phyloP scores from a whole-genome alignment of 1,140 invertebrate species.

The Cherax destructor region DNA sequence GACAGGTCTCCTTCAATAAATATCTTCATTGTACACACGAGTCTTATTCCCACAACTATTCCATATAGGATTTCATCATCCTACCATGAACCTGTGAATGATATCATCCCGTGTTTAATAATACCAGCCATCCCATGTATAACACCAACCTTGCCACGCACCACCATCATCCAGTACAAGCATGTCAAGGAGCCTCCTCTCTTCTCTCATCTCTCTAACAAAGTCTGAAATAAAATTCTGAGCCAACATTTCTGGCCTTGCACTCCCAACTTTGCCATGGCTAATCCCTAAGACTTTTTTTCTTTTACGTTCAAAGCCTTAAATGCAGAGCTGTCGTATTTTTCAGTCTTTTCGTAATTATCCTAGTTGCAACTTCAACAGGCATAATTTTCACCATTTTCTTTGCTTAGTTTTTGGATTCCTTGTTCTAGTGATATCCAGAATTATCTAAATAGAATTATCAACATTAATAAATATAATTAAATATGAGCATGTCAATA shows the following conservation, averaged over 20 bases:
- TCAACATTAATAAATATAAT: too few relatives aligned
- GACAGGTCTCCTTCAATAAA: too few relatives aligned
- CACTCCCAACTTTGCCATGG: not conserved
- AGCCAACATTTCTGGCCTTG: not conserved
- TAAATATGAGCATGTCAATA: too few relatives aligned
- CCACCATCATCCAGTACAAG: not conserved
- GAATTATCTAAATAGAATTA: too few relatives aligned
- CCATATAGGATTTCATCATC: not conserved
- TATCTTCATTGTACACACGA: not conserved
- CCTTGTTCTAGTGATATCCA: too few relatives aligned
- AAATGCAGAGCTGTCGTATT: constrained; percentile 8
- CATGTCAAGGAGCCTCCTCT: not conserved
- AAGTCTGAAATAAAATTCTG: not conserved
- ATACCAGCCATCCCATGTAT: not conserved
- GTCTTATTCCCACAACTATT: not conserved
- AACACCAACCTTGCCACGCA: not conserved
- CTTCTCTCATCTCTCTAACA: not conserved
- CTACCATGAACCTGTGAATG: not conserved
- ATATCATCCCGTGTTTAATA: not conserved
- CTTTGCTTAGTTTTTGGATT: too few relatives aligned
- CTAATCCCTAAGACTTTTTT: constrained; percentile 4
- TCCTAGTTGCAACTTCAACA: constrained; percentile 2
- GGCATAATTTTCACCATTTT: not conserved
- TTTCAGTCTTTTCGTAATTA: constrained; percentile 8
- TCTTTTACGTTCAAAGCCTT: not conserved